Percentiles rank a stretch among this genome's conserved stretches.
These are phyloP conservation scores for Triplophysa bombifrons DNA, from an alignment of 2,797 vertebrate genomes.

Conservation along the genomic window DNA sequence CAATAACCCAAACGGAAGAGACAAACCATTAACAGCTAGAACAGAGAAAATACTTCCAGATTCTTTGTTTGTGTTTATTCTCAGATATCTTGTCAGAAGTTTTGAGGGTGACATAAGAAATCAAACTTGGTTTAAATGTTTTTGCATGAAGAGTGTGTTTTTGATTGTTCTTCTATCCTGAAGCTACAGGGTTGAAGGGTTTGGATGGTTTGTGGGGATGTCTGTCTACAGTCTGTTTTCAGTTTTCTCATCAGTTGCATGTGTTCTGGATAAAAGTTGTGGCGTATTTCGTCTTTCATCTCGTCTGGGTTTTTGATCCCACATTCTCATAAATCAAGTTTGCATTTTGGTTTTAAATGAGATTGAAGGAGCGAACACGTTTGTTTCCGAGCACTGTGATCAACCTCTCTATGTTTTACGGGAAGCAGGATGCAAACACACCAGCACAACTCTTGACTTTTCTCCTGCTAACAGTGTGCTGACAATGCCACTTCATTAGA, in stretches of 20 bases:
- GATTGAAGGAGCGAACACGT: slow-evolving; percentile 51
- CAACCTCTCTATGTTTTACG: slow-evolving; percentile 64
- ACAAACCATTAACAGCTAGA: too few species aligned
- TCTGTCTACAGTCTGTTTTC: too few species aligned
- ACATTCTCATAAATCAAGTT: slow-evolving; percentile 76
- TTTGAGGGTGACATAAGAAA: too few species aligned
- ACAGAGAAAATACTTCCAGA: too few species aligned
- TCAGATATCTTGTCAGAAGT: too few species aligned
- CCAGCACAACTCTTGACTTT: slow-evolving; percentile 45
- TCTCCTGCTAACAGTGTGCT: too few species aligned
- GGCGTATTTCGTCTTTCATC: slow-evolving; percentile 70
- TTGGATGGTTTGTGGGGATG: slow-evolving; percentile 11
- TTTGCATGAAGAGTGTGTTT: background rate
- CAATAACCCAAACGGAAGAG: too few species aligned
- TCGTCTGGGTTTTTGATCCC: slow-evolving; percentile 75
- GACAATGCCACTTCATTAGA: too few species aligned
- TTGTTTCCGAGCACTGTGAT: slow-evolving; percentile 51
- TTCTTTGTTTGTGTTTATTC: too few species aligned
- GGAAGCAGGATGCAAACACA: slow-evolving; percentile 70
- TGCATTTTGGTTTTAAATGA: slow-evolving; percentile 69
- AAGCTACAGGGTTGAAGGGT: slow-evolving; percentile 56
- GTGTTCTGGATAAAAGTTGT: slow-evolving; percentile 74
- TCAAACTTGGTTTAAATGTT: too few species aligned
- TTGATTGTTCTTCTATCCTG: slow-evolving; percentile 45
- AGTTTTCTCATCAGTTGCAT: slow-evolving; percentile 56